phyloP scores from a whole-genome alignment of 2,797 vertebrate species.

The Sebastes vulpes region DNA sequence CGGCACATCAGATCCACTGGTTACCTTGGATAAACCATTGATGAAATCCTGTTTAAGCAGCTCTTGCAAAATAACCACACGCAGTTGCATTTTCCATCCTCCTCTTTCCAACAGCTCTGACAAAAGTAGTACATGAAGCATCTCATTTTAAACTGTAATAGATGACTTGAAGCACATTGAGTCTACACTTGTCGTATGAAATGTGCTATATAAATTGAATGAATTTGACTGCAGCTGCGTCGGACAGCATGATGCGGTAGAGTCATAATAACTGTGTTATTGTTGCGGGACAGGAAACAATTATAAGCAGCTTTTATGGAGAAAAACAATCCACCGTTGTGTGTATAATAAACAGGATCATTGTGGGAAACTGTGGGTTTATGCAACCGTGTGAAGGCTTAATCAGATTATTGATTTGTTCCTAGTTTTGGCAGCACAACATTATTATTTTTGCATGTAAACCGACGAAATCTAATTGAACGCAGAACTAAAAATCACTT shows the following conservation, averaged over 20 bases:
- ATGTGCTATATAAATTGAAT: no score
- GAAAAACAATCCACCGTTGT: conserved; percentile 13
- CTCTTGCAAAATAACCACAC: neutral
- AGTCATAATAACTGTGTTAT: conserved; percentile 4
- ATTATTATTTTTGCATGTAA: conserved; percentile 13
- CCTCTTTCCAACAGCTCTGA: neutral
- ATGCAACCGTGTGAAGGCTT: conserved; percentile 5
- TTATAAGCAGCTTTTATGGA: conserved; percentile 27
- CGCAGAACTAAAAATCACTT: conserved; percentile 1
- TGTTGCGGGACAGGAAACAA: conserved; percentile 27
- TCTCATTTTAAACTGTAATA: neutral
- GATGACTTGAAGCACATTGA: neutral
- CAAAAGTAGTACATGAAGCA: neutral
- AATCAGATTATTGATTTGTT: conserved; percentile 38
- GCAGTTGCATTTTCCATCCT: neutral
- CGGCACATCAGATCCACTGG: neutral
- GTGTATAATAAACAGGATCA: conserved; percentile 25
- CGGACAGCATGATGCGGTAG: neutral
- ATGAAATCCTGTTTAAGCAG: neutral
- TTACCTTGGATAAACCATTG: neutral
- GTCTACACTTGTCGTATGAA: no score
- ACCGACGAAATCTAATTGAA: conserved; percentile 1
- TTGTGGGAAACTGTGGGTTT: conserved; percentile 31
- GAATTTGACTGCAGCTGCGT: neutral
- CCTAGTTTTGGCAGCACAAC: conserved; percentile 4